Percentiles rank a stretch among this genome's conserved stretches.
These are phyloP conservation scores for Luperina nickerlii DNA, from an alignment of 2,888 invertebrate species.

Conservation along the genomic window DNA sequence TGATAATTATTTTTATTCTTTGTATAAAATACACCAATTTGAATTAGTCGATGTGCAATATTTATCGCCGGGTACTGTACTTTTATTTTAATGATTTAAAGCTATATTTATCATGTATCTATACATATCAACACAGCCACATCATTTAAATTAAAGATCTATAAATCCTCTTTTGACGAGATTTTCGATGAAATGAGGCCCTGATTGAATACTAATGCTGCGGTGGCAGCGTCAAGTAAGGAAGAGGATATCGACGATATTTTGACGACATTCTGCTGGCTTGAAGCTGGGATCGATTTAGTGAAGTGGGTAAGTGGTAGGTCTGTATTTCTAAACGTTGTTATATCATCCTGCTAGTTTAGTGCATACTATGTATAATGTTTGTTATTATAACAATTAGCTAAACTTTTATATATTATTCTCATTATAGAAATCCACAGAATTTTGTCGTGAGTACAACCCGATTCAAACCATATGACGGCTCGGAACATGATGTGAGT, in stretches of 20 bases:
- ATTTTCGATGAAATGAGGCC: constrained; percentile 13
- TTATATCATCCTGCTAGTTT: not conserved
- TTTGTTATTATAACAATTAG: too few relatives aligned
- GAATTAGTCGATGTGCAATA: too few relatives aligned
- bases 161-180: not conserved
- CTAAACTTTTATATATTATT: not conserved
- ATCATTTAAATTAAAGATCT: not conserved
- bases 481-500: too few relatives aligned
- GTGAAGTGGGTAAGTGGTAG: not conserved
- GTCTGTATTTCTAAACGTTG: not conserved
- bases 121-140: not conserved
- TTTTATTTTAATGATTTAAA: constrained; percentile 1
- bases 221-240: constrained; percentile 13
- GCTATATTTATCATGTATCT: not conserved
- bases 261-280: constrained; percentile 8
- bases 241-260: constrained; percentile 14
- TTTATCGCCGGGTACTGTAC: too few relatives aligned
- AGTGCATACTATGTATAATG: not conserved
- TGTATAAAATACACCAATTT: too few relatives aligned
- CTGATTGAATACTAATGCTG: constrained; percentile 34
- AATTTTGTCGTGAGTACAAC: not conserved
- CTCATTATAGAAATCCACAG: not conserved
- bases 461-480: too few relatives aligned
- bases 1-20: too few relatives aligned
- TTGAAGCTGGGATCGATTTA: constrained; percentile 11